phyloP scores from a whole-genome alignment of 1,140 invertebrate species.

The Drosophila nikananu region DNA sequence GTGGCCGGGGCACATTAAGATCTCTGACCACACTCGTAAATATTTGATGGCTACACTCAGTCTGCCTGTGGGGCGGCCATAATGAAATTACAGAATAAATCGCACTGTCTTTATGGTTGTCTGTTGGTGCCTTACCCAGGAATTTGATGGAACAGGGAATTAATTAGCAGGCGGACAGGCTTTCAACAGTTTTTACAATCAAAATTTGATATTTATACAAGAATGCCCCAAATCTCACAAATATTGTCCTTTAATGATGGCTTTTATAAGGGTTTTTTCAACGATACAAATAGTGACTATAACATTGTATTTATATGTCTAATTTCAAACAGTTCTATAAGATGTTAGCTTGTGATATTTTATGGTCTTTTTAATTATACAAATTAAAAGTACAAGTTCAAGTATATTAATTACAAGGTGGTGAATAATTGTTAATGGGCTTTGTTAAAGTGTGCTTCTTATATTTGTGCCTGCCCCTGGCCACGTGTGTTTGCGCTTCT shows the following conservation, averaged over 20 bases:
- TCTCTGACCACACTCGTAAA: conserved; percentile 42
- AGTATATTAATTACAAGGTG: conserved; percentile 1
- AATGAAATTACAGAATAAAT: conserved; percentile 47
- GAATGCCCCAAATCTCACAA: not conserved
- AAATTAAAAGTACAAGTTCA: conserved; percentile 13
- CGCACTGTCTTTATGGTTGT: conserved; percentile 37
- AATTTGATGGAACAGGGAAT: conserved; percentile 34
- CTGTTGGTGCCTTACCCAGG: conserved; percentile 5
- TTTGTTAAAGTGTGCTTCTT: conserved; percentile 1
- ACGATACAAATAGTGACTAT: not conserved
- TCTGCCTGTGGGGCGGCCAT: conserved; percentile 19
- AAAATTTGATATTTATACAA: not conserved
- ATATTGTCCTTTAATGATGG: not conserved
- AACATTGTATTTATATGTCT: conserved; percentile 9
- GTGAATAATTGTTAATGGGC: conserved; percentile 1
- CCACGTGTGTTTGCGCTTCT: conserved; percentile 26
- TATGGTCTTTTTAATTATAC: conserved; percentile 15
- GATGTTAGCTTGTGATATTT: conserved; percentile 11
- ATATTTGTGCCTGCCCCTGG: conserved; percentile 27
- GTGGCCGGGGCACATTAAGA: conserved; percentile 32
- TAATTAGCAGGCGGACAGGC: conserved; percentile 11
- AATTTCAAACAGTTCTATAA: not conserved
- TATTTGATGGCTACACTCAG: conserved; percentile 21
- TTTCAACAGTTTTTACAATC: conserved; percentile 6
- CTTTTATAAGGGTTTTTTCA: not conserved